phyloP scores from a whole-genome alignment of 2,797 vertebrate species.

The Rhynchonycteris naso region DNA sequence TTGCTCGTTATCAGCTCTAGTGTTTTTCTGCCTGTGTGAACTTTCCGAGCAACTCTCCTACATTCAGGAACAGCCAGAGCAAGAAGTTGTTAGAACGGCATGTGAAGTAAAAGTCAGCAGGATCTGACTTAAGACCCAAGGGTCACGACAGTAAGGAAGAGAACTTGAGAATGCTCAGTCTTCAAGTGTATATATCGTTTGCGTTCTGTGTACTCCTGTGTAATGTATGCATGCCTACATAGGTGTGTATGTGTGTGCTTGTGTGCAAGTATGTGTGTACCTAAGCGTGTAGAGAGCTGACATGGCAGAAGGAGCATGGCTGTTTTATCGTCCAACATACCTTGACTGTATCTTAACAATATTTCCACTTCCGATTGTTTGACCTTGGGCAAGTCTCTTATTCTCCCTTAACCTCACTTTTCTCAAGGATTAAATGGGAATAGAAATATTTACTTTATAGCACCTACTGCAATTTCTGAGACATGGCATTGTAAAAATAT shows the following conservation, averaged over 20 bases:
- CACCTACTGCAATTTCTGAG: neutral
- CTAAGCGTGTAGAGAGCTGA: neutral
- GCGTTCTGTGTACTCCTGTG: neutral
- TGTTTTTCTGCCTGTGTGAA: neutral
- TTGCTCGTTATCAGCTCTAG: neutral
- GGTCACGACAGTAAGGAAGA: neutral
- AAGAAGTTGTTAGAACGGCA: neutral
- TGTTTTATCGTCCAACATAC: neutral
- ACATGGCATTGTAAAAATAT: neutral
- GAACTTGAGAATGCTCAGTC: neutral
- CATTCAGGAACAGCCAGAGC: neutral
- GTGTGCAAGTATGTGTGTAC: accelerated
- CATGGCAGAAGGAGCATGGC: neutral
- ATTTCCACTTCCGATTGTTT: neutral
- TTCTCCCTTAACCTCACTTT: neutral
- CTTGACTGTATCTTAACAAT: neutral
- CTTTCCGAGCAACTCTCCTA: neutral
- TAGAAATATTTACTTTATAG: neutral
- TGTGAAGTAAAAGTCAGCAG: neutral
- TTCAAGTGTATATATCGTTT: neutral
- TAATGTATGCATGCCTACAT: neutral
- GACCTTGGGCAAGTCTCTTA: neutral
- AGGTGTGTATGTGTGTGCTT: neutral
- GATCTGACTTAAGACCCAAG: neutral
- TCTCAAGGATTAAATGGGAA: neutral